A percentile compares a stretch with the other conserved stretches of the same genome.
Conservation (phyloP, 2,888 invertebrate species). For the Idaea biselata region DNA sequence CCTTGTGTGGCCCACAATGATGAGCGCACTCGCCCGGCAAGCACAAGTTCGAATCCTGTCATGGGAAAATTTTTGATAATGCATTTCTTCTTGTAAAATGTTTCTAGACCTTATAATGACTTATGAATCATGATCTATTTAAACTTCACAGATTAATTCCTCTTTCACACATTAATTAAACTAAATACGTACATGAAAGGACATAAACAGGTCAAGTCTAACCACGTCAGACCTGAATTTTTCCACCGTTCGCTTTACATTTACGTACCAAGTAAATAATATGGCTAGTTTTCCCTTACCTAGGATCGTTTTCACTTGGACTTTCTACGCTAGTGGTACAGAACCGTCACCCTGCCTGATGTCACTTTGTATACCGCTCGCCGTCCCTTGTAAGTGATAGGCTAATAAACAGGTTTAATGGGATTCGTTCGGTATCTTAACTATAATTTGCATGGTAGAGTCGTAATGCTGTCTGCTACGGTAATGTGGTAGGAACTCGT, state of each 20-base stretch:
- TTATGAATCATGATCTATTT: too few species aligned
- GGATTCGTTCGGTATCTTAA: slow-evolving; percentile 2
- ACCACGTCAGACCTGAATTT: not conserved
- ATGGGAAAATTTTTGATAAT: too few species aligned
- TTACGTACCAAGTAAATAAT: slow-evolving; percentile 2
- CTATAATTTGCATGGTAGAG: not conserved
- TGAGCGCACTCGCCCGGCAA: too few species aligned
- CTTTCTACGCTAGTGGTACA: slow-evolving; percentile 62
- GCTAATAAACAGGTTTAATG: slow-evolving; percentile 5
- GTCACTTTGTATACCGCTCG: slow-evolving; percentile 32
- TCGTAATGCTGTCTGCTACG: not conserved
- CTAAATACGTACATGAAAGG: too few species aligned
- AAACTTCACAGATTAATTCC: too few species aligned
- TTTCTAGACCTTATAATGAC: too few species aligned
- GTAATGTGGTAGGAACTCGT: not conserved
- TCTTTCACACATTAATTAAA: too few species aligned
- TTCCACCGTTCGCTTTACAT: not conserved
- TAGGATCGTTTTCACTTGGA: slow-evolving; percentile 49
- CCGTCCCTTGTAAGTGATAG: slow-evolving; percentile 48
- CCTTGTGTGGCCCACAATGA: too few species aligned
- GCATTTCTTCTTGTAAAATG: too few species aligned
- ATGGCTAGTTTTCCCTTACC: slow-evolving; percentile 25
- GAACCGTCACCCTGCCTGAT: slow-evolving; percentile 36
- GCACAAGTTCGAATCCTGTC: too few species aligned
- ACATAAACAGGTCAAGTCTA: not conserved